Conservation (phyloP, 2,797 vertebrate genomes). For the Karalla daura region DNA sequence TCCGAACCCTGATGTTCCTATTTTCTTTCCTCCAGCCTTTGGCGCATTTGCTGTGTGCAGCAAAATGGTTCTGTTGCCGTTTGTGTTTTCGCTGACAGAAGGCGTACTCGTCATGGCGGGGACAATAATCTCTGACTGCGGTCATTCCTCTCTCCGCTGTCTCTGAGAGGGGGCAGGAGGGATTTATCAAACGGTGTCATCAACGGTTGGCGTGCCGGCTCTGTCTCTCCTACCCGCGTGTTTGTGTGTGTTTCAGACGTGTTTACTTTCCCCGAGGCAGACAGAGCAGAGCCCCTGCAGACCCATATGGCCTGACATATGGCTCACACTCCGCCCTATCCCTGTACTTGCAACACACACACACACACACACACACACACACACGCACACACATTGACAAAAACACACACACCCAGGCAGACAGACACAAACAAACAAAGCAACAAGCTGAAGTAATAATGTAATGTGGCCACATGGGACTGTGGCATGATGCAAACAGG, state of each 20-base stretch:
- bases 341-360: constrained; percentile 18
- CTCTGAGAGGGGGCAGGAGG: constrained; percentile 21
- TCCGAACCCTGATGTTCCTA: constrained; percentile 4
- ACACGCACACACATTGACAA: constrained; percentile 17
- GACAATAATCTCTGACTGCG: constrained; percentile 45
- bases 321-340: constrained; percentile 45
- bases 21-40: constrained; percentile 12
- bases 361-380: constrained; percentile 21
- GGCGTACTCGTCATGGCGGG: constrained; percentile 42
- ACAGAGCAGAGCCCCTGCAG: constrained; percentile 65
- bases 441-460: constrained; percentile 28
- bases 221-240: constrained; percentile 45
- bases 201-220: constrained; percentile 39
- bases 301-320: constrained; percentile 77
- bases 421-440: constrained; percentile 9
- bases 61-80: constrained; percentile 6
- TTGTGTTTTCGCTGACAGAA: constrained; percentile 10
- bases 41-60: constrained; percentile 15
- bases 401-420: constrained; percentile 10
- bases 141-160: constrained; percentile 13
- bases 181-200: constrained; percentile 62
- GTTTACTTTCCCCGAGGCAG: constrained; percentile 72
- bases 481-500: constrained; percentile 56
- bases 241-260: constrained; percentile 65
- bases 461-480: constrained; percentile 33